Conservation (phyloP, 2,113 vertebrate genomes). For the Ornithorhynchus anatinus region DNA sequence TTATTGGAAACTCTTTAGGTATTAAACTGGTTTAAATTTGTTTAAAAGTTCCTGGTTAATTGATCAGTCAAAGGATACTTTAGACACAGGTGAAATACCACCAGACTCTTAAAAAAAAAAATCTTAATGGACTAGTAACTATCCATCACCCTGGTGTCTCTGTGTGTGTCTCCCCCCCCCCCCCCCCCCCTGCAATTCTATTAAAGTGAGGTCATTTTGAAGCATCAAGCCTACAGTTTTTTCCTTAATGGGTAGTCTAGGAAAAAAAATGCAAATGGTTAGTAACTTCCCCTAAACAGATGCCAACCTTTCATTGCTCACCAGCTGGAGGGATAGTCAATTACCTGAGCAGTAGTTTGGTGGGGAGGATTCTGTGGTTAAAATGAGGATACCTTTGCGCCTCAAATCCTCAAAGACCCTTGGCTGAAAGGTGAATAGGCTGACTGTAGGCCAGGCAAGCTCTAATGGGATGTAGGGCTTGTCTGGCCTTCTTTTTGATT, state of each 20-base stretch:
- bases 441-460: no score
- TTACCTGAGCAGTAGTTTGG: constrained; percentile 25
- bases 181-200: constrained; percentile 8
- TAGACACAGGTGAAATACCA: constrained; percentile 63
- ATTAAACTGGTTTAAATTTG: constrained; percentile 40
- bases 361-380: constrained; percentile 26
- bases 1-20: constrained; percentile 7
- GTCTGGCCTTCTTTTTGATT: constrained; percentile 24
- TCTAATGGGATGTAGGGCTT: constrained; percentile 33
- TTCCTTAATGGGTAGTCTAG: constrained; percentile 47
- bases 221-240: constrained; percentile 53
- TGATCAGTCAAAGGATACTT: constrained; percentile 55
- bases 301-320: no score
- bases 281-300: no score
- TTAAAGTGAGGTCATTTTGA: constrained; percentile 55
- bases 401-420: background rate
- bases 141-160: constrained; percentile 58
- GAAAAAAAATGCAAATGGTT: no score
- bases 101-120: constrained; percentile 55
- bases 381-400: background rate
- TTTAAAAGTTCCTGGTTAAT: constrained; percentile 63
- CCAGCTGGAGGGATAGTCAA: background rate
- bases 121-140: constrained; percentile 56
- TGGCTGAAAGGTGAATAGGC: background rate
- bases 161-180: constrained; percentile 47